A percentile compares a stretch with the other conserved stretches of the same genome.
phyloP scores from a whole-genome alignment of 2,113 vertebrate species.

The Chamaea fasciata region DNA sequence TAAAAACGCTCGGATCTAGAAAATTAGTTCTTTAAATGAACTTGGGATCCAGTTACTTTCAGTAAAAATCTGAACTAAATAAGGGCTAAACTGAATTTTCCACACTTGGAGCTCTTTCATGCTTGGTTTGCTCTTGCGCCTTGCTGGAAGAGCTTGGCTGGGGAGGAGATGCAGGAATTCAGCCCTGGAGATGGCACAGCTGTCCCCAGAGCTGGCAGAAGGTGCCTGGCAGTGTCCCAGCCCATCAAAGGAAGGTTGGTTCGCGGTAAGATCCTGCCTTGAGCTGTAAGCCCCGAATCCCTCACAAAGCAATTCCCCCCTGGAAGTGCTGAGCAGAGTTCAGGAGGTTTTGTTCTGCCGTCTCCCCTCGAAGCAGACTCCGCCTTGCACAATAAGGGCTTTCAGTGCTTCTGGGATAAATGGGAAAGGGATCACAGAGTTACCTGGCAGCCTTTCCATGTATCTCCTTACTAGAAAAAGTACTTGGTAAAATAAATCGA shows the following conservation, averaged over 20 bases:
- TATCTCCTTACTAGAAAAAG: background rate
- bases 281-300: background rate
- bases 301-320: accelerated
- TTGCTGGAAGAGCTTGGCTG: background rate
- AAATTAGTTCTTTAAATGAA: conserved; percentile 73
- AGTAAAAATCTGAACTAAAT: background rate
- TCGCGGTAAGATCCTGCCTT: accelerated
- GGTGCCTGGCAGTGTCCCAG: background rate
- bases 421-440: background rate
- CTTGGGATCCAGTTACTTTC: conserved; percentile 51
- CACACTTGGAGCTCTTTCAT: background rate
- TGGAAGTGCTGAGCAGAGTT: background rate
- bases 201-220: background rate
- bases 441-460: background rate
- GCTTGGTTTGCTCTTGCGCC: background rate
- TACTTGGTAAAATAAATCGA: background rate
- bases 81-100: background rate
- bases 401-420: background rate
- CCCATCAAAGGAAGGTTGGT: background rate
- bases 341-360: background rate
- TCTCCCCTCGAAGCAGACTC: accelerated
- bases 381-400: background rate
- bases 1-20: conserved; percentile 68
- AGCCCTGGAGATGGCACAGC: background rate
- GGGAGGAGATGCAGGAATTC: background rate